phyloP scores from a whole-genome alignment of 2,113 vertebrate species.

The Poeciliopsis prolifica region DNA sequence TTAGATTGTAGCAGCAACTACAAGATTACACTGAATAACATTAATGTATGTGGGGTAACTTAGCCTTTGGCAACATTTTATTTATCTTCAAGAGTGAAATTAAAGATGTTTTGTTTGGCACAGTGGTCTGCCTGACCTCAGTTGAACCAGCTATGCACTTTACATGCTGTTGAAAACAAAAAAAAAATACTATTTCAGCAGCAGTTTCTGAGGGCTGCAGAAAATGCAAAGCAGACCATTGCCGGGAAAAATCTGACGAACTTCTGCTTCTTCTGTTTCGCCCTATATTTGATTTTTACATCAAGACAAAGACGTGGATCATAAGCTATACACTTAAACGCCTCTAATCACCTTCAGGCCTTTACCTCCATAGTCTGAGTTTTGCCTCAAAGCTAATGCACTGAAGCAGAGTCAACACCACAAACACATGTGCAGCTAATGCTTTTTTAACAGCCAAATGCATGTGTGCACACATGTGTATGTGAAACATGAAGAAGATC shows the following conservation, averaged over 20 bases:
- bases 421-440: slow-evolving; percentile 37
- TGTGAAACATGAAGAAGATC: slow-evolving; percentile 43
- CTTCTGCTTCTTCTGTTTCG: background rate
- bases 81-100: background rate
- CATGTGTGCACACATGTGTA: slow-evolving; percentile 14
- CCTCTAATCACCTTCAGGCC: slow-evolving; percentile 3
- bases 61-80: background rate
- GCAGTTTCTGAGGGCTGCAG: background rate
- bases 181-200: slow-evolving; percentile 7
- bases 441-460: slow-evolving; percentile 11
- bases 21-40: background rate
- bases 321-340: background rate
- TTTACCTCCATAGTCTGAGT: background rate
- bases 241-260: background rate
- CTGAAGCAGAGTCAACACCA: slow-evolving; percentile 6
- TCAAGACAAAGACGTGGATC: background rate
- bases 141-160: background rate
- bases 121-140: slow-evolving; percentile 8
- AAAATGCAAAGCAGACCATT: slow-evolving; percentile 3
- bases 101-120: slow-evolving; percentile 4
- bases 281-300: background rate
- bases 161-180: slow-evolving; percentile 11
- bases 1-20: background rate
- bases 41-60: background rate
- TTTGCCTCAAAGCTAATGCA: slow-evolving; percentile 15